Evolutionary conservation across 2,888 invertebrate species (phyloP), one percentile per base, ranked within the genome.

Genomic region (Nasonovia ribisnigri): DNA sequence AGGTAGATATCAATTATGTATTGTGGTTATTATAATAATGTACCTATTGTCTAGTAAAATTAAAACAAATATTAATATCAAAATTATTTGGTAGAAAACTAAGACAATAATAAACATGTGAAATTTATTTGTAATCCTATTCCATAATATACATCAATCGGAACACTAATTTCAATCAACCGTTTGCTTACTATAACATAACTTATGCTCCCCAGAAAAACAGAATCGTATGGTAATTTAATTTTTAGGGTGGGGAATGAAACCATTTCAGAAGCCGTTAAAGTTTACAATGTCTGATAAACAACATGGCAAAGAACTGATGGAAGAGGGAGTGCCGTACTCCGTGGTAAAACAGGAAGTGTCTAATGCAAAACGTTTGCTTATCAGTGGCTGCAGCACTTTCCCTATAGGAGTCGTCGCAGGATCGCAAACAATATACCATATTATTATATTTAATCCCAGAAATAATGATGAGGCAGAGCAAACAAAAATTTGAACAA

Each of bases 371-470:
- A 93, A 93, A 60, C 90, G 48, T 86, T 90, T 60, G 90, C 90
- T 93, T 93, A 93, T 93, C 93, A 48, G 93, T 67, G 51, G 93
- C 86, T 67, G 90, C 93, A 93, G 93, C 60, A 48, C 51, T 93
- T 43, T 51, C 20, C 86, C 11, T 84, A 36, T 84, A 26, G 10
- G 16, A 89, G 84, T n/a, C 26, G 20, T 77, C 20, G 1, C n/a
- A 4, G 29, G 13, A 24, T 13, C 11, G 3, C n/a, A 57, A 91
- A 51, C 84, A 51, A 36, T 67, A 48, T 67, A 88, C 88, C 57
- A 36, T 36, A 77, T 77, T 67, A n/a, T 67, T 77, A 36, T 20
- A 54, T 54, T 88, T 92, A 88, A 92, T 6, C 51, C n/a, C 51
- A 43, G 20, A 67, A 92, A 92, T 88, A 92, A 77, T 2, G 92